Base-by-base conservation (phyloP, 2,888 invertebrate genomes). In the Automeris io region DNA sequence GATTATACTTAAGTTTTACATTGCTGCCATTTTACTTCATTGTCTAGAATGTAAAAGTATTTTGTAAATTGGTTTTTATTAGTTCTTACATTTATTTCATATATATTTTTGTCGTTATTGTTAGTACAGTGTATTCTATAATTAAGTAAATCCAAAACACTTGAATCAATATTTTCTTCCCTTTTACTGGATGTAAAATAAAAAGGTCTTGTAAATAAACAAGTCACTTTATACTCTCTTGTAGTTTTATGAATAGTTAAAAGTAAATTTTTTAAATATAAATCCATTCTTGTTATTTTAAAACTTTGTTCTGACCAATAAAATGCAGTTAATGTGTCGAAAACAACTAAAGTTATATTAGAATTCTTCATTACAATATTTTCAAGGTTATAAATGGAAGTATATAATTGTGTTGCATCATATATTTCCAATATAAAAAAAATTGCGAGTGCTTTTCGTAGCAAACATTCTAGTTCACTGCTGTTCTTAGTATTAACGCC, bases 151-250 rank as follows among this genome's bases (percentile, higher is more conserved):
- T 65, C 57, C 23, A 50, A 12, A 39, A 69, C 52, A 45, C 48
- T 66, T 39, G 49, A 41, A 45, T 71, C 70, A 34, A 66, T 57
- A 49, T 67, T 62, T 39, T 60, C 52, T 7, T 43, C 21, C 39
- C 73, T 72, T 57, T 75, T 83, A 47, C 45, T 78, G 26, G 87
- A 81, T 54, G 65, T 68, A 57, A 87, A 89, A 61, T 89, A 80
- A 51, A 65, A 70, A 31, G 88, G 87, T 64, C 78, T 85, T 36
- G 88, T 89, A 51, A 88, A 91, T 22, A 90, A 50, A 36, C 88
- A 67, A 32, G 70, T 64, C 33, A 87, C 62, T 63, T 88, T 88
- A 48, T 83, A 86, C 47, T 83, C 81, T 56, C 76, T 79, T 13
- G 79, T 74, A 36, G 78, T 67, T 54, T 72, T 81, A 61, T 82